Conservation (phyloP, 2,797 vertebrate genomes). For the Leucoraja ocellata region DNA sequence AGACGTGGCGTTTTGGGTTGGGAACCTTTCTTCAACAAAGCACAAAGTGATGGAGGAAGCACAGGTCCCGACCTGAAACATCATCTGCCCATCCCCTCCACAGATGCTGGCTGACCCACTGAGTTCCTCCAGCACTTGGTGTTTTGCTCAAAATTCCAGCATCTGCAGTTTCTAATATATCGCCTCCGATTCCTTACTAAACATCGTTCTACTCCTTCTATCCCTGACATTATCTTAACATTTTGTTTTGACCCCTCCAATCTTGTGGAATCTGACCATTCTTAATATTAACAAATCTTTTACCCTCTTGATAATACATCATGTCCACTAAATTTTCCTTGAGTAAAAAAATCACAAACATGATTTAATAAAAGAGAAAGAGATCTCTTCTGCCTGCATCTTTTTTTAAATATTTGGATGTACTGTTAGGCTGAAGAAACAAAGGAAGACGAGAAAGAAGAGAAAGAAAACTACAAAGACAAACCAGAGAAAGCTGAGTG, state of each 20-base stretch:
- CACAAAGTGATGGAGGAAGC: no score
- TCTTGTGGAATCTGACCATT: not conserved
- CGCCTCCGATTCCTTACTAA: no score
- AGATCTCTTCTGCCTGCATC: not conserved
- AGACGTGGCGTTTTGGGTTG: no score
- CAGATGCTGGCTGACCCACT: no score
- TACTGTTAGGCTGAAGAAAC: conserved; percentile 59
- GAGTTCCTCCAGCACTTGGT: no score
- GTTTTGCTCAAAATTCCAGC: no score
- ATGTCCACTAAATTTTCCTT: not conserved
- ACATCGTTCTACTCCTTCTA: no score
- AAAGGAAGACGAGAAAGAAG: conserved; percentile 66
- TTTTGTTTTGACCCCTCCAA: not conserved
- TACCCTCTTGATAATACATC: not conserved
- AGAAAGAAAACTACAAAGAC: conserved; percentile 61
- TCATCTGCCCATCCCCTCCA: no score
- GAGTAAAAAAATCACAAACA: not conserved
- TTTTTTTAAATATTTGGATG: not conserved
- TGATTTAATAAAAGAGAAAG: not conserved
- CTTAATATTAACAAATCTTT: not conserved
- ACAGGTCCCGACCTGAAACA: no score
- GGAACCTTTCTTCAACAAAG: no score
- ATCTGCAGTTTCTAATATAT: no score
- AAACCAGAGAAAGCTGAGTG: conserved; percentile 79
- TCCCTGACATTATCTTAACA: not conserved